These are phyloP conservation scores for Scaptomyza flava DNA, from an alignment of 2,888 invertebrate genomes.

Conservation along the genomic window DNA sequence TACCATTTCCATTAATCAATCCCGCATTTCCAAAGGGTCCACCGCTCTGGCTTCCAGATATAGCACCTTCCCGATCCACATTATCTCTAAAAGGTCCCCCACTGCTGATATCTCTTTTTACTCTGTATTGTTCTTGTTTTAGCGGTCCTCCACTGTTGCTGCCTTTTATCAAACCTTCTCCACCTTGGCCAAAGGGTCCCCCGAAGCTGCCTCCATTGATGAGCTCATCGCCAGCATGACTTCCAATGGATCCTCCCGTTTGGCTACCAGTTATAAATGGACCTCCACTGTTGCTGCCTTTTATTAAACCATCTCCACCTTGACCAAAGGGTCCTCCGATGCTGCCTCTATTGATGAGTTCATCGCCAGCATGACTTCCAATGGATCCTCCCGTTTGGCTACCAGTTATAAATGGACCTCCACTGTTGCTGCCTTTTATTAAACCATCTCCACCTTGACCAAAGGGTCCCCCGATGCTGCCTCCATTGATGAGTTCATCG, in stretches of 20 bases:
- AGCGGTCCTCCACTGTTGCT: slow-evolving; percentile 6
- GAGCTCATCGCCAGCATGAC: neutral
- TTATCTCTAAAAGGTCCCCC: neutral
- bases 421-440: slow-evolving; percentile 6
- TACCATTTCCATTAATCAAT: neutral
- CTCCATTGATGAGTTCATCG: neutral
- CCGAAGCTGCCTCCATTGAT: neutral
- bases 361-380: neutral
- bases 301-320: slow-evolving; percentile 2
- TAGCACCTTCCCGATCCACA: neutral
- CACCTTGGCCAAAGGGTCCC: slow-evolving; percentile 4
- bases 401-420: slow-evolving; percentile 7
- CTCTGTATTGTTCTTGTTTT: neutral
- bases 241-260: slow-evolving; percentile 4
- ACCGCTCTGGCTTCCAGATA: neutral
- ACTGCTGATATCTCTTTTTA: neutral
- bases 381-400: neutral
- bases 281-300: slow-evolving; percentile 4
- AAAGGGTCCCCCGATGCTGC: slow-evolving; percentile 3
- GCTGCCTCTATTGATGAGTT: neutral
- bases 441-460: neutral
- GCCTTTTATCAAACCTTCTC: neutral
- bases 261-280: slow-evolving; percentile 1
- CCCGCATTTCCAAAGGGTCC: slow-evolving; percentile 15
- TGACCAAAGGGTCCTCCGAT: neutral